These are phyloP conservation scores for Mythimna loreyi DNA, from an alignment of 2,888 invertebrate species.

Conservation along the genomic window DNA sequence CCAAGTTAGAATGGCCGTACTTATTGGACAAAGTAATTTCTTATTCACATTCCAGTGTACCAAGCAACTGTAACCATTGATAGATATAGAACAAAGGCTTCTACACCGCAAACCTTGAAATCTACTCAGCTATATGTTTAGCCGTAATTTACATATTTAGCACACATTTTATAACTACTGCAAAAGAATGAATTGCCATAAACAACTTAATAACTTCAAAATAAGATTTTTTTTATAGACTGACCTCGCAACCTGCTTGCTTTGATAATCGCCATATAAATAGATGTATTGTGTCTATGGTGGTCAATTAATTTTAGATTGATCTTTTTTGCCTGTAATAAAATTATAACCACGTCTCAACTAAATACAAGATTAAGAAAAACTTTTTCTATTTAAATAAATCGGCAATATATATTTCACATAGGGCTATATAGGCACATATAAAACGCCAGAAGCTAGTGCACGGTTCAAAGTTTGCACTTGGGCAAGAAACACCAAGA, in stretches of 20 bases:
- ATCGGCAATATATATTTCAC: no score
- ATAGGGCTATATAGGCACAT: no score
- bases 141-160: constrained; percentile 50
- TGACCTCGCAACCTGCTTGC: background rate
- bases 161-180: constrained; percentile 30
- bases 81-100: constrained; percentile 40
- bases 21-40: constrained; percentile 31
- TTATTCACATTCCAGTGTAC: constrained; percentile 23
- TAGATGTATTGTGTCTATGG: background rate
- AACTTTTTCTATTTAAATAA: constrained; percentile 8
- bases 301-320: constrained; percentile 7
- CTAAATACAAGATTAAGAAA: constrained; percentile 10
- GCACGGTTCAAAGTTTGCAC: no score
- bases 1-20: no score
- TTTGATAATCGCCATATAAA: constrained; percentile 24
- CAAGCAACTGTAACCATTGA: constrained; percentile 25
- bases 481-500: no score
- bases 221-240: background rate
- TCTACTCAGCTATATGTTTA: constrained; percentile 40
- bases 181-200: constrained; percentile 28
- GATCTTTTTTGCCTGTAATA: background rate
- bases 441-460: no score
- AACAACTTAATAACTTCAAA: constrained; percentile 20
- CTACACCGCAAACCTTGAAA: constrained; percentile 52
- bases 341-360: background rate